Base-by-base conservation (phyloP, 2,113 vertebrate species). In the Myrmophylax atrothorax region DNA sequence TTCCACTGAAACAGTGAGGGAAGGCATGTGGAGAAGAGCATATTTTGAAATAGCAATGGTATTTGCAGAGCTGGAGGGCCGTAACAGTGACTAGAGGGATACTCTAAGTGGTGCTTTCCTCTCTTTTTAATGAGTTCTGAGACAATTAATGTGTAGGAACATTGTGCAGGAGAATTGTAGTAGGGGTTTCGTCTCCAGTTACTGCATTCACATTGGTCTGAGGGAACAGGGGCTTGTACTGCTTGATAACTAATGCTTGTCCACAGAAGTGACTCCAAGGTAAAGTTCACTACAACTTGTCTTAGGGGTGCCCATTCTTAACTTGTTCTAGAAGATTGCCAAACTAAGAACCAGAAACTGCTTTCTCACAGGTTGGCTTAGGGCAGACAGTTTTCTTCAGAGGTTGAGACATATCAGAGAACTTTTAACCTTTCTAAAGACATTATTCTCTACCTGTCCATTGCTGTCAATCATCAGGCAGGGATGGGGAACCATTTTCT, bases 11-110 rank as follows among this genome's bases (percentile, higher is more conserved):
- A 42, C 10, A 42, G 49, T 18, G 29, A 8, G 8, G 38, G 18
- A 37, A 16, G 3, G 16, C 8, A 3, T 0, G 0, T 18, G 49
- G 22, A 37, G 42, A 87, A 87, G 66, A 75, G 38, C 18, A 3
- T 33, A 12, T 47, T 72, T 55, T 58, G 66, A 73, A 64, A n/a
- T 9, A 79, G 6, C 38, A 59, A 9, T 74, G 12, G 8, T 24
- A 23, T 26, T n/a, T 79, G 10, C 40, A 50, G 53, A 33, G 22
- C n/a, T 76, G 9, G 16, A 75, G 58, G 18, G 19, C 25, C 9
- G 2, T 55, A 63, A 37, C 2, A 12, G 49, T 67, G 31, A 47
- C 53, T 40, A 59, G 50, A 23, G 1, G 20, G 20, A 20, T 79
- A 14, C 12, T 47, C 10, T 24, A 46, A 15, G 33, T 59, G 29